phyloP scores from a whole-genome alignment of 92 coral and sea anemone genomes.

The Montipora capitata region DNA sequence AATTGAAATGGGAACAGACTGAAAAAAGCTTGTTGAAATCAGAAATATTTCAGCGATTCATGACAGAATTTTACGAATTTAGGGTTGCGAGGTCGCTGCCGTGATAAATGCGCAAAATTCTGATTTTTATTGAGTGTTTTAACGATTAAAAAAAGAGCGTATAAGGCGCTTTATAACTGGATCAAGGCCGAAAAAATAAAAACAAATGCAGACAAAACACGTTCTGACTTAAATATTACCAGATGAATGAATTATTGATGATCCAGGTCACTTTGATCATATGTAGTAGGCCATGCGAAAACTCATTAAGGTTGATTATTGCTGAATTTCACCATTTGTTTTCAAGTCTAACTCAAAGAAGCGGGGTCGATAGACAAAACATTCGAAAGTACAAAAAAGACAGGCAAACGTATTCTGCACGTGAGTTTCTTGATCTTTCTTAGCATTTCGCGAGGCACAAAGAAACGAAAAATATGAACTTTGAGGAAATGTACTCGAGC shows the following conservation, averaged over 20 bases:
- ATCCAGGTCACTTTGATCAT: not conserved
- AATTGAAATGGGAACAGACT: not conserved
- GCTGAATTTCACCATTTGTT: too few species aligned
- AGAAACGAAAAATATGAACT: too few species aligned
- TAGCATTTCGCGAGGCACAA: too few species aligned
- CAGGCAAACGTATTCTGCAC: too few species aligned
- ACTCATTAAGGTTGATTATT: too few species aligned
- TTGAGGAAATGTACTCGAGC: too few species aligned
- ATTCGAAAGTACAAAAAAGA: too few species aligned
- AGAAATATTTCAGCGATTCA: not conserved
- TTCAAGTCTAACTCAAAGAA: too few species aligned
- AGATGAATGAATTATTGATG: not conserved
- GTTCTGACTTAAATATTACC: not conserved
- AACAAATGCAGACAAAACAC: not conserved
- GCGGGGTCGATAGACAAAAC: too few species aligned
- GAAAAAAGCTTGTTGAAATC: not conserved
- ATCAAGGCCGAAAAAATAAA: not conserved
- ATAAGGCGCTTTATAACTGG: not conserved
- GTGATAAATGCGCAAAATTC: not conserved
- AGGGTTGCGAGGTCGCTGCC: conserved; percentile 13
- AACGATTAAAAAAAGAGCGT: not conserved
- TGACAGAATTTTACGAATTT: conserved; percentile 6
- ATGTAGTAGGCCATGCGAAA: not conserved
- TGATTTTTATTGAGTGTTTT: not conserved
- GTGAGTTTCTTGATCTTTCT: not conserved